Percentiles rank a stretch among this genome's conserved stretches.
phyloP scores from a whole-genome alignment of 2,888 invertebrate species.

The Carterocephalus palaemon region DNA sequence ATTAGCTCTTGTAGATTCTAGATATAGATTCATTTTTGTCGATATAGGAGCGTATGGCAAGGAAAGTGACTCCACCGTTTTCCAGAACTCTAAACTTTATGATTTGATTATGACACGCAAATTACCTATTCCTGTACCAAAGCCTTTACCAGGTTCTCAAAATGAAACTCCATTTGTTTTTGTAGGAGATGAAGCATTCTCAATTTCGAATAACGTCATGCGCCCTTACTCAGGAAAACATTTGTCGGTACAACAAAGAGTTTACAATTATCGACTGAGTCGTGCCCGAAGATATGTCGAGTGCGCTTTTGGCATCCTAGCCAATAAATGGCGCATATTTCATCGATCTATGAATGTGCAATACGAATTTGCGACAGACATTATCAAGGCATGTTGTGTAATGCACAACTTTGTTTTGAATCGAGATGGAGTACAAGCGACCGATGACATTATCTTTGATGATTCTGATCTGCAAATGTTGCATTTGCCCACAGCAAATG shows the following conservation, averaged over 20 bases:
- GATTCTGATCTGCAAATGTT: slow-evolving; percentile 26
- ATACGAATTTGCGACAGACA: slow-evolving; percentile 25
- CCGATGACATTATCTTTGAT: slow-evolving; percentile 25
- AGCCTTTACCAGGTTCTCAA: slow-evolving; percentile 2
- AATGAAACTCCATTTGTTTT: slow-evolving; percentile 3
- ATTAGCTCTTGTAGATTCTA: slow-evolving; percentile 32
- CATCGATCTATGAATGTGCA: slow-evolving; percentile 30
- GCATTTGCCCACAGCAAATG: too few relatives aligned
- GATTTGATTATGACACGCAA: slow-evolving; percentile 15
- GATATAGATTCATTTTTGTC: slow-evolving; percentile 33
- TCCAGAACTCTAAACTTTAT: slow-evolving; percentile 17
- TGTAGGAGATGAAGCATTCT: background rate
- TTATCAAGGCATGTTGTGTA: slow-evolving; percentile 27
- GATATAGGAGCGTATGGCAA: slow-evolving; percentile 14
- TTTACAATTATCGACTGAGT: slow-evolving; percentile 30
- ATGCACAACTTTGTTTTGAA: slow-evolving; percentile 31
- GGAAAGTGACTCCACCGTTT: slow-evolving; percentile 7
- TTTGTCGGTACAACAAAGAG: background rate
- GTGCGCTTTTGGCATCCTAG: slow-evolving; percentile 5
- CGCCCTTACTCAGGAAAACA: background rate
- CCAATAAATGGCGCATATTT: slow-evolving; percentile 29
- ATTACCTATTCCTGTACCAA: slow-evolving; percentile 14
- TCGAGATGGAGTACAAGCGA: slow-evolving; percentile 28
- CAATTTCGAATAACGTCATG: background rate
- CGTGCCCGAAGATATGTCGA: slow-evolving; percentile 29